phyloP scores from a whole-genome alignment of 2,113 vertebrate species.

The Thalassoma bifasciatum region DNA sequence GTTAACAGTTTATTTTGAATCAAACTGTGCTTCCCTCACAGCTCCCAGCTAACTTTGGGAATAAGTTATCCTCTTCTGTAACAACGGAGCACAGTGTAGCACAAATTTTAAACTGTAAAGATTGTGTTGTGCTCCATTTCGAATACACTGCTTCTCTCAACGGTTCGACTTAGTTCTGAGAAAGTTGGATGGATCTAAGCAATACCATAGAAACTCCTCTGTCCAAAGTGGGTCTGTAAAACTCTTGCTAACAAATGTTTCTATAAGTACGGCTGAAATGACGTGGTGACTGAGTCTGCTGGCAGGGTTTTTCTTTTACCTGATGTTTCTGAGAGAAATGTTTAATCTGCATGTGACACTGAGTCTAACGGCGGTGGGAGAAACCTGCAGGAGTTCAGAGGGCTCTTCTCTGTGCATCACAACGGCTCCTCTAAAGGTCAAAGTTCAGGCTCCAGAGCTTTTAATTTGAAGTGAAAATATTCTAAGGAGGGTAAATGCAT shows the following conservation, averaged over 20 bases:
- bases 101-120: constrained; percentile 68
- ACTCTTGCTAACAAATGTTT: constrained; percentile 16
- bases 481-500: constrained; percentile 23
- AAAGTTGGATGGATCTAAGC: constrained; percentile 67
- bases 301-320: constrained; percentile 39
- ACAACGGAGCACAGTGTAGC: constrained; percentile 68
- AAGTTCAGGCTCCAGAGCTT: constrained; percentile 34
- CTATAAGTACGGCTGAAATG: constrained; percentile 18
- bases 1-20: constrained; percentile 15
- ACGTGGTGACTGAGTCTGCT: constrained; percentile 32
- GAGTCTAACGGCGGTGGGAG: constrained; percentile 17
- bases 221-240: constrained; percentile 33
- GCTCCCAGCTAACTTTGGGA: constrained; percentile 50
- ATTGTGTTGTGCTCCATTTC: constrained; percentile 58
- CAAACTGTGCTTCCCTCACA: constrained; percentile 61
- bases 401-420: constrained; percentile 15
- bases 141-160: constrained; percentile 58
- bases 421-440: constrained; percentile 33
- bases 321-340: constrained; percentile 36
- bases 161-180: constrained; percentile 53
- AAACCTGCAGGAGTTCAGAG: constrained; percentile 29
- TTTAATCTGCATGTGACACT: constrained; percentile 56
- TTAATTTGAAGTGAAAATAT: constrained; percentile 32
- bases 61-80: constrained; percentile 57
- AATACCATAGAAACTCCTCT: constrained; percentile 68